Conservation (phyloP, 2,888 invertebrate species). For the Disparrhopalites patrizii region DNA sequence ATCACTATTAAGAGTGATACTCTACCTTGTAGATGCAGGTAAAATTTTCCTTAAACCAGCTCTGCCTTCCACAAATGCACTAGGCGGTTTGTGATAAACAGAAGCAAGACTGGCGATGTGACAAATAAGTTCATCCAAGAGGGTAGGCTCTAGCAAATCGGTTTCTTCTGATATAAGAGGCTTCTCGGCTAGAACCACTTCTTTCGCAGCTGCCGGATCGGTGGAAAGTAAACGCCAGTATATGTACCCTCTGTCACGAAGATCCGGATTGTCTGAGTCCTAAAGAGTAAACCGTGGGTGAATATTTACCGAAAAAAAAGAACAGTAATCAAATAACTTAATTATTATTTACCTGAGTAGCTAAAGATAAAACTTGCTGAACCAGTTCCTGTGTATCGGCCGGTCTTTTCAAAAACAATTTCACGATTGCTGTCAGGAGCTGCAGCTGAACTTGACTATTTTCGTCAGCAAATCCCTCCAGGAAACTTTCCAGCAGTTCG, state of each 20-base stretch:
- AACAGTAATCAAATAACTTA: background rate
- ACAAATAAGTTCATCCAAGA: constrained; percentile 96
- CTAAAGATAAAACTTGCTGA: constrained; percentile 66
- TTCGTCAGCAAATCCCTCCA: constrained; percentile 97
- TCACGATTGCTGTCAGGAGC: constrained; percentile 94
- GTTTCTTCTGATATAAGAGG: constrained; percentile 99
- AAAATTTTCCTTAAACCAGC: constrained; percentile 51
- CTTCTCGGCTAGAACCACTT: constrained; percentile 97
- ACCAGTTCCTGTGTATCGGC: constrained; percentile 98
- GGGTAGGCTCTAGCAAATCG: constrained; percentile 92
- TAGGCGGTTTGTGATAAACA: constrained; percentile 98
- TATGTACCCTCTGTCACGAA: constrained; percentile 97
- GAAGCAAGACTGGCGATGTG: constrained; percentile 97
- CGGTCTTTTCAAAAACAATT: constrained; percentile 94
- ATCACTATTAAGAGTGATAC: constrained; percentile 8
- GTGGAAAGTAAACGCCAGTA: constrained; percentile 98
- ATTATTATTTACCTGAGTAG: constrained; percentile 53
- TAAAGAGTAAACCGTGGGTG: constrained; percentile 50
- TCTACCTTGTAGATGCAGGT: constrained; percentile 40
- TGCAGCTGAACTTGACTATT: constrained; percentile 96
- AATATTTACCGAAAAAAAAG: constrained; percentile 2
- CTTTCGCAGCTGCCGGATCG: constrained; percentile 98
- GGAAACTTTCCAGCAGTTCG: constrained; percentile 92
- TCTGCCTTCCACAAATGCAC: constrained; percentile 92
- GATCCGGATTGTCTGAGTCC: constrained; percentile 95